Conservation (phyloP, 2,113 vertebrate genomes). For the Zosterops hypoxanthus region DNA sequence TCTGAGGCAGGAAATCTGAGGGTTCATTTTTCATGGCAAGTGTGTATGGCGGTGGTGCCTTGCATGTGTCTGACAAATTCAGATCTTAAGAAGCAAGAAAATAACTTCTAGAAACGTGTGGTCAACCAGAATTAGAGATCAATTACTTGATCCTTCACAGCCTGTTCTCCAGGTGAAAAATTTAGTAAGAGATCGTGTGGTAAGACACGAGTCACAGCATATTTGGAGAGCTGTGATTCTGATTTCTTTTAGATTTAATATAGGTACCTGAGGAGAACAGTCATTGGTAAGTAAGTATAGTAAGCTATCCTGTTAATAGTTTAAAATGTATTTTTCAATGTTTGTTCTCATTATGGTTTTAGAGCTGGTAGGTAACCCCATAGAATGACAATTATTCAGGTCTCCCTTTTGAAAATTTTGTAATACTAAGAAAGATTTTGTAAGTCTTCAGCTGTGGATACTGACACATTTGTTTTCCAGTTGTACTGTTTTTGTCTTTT, state of each 20-base stretch:
- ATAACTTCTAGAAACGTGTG: background rate
- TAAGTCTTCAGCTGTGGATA: background rate
- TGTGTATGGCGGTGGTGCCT: background rate
- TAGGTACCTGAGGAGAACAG: background rate
- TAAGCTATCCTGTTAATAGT: background rate
- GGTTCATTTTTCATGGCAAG: background rate
- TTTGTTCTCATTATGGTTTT: background rate
- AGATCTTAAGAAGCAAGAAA: background rate
- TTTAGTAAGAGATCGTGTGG: background rate
- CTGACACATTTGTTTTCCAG: background rate
- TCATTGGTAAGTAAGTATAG: background rate
- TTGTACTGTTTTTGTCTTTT: background rate
- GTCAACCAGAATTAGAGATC: background rate
- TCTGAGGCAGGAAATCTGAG: conserved; percentile 63
- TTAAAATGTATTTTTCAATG: background rate
- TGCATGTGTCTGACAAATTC: background rate
- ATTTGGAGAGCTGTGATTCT: background rate
- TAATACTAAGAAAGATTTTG: background rate
- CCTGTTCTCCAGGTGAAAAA: background rate
- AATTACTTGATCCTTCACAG: background rate
- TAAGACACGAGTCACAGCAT: background rate
- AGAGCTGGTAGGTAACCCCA: background rate
- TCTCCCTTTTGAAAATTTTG: background rate
- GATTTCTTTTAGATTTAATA: background rate
- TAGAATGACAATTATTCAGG: background rate